phyloP scores from a whole-genome alignment of 2,113 vertebrate species.

The Plecturocebus donacophilus region DNA sequence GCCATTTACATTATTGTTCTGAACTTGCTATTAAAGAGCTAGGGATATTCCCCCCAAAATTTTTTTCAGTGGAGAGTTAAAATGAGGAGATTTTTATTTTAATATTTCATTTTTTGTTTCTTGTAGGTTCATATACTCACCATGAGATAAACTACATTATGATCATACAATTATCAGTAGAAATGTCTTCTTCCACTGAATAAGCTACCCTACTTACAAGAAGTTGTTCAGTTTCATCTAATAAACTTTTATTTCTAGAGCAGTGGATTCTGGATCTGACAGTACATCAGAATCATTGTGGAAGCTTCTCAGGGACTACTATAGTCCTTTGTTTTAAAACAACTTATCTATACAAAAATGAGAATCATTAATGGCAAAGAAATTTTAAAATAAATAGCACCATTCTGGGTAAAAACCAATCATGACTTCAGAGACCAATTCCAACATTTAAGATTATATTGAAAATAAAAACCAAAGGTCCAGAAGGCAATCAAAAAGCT shows the following conservation, averaged over 20 bases:
- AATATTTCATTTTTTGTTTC: background rate
- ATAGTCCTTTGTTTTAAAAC: background rate
- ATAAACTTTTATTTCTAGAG: background rate
- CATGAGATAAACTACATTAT: background rate
- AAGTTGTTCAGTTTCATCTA: background rate
- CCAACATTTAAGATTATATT: background rate
- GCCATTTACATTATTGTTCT: background rate
- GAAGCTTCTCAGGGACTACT: background rate
- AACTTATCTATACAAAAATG: background rate
- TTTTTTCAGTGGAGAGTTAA: background rate
- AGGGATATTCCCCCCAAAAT: background rate
- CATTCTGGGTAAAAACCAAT: background rate
- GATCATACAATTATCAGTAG: background rate
- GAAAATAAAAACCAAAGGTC: slow-evolving; percentile 20
- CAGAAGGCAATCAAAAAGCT: background rate
- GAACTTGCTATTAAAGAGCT: background rate
- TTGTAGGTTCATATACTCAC: background rate
- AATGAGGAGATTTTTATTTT: background rate
- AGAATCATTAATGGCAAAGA: background rate
- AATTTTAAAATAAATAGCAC: background rate
- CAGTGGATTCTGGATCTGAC: background rate
- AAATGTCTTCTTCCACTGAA: background rate
- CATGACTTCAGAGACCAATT: background rate
- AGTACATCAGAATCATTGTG: background rate
- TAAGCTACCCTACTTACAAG: background rate